Evolutionary conservation across 1,140 invertebrate genomes (phyloP).

Genomic region (Atta cephalotes): DNA sequence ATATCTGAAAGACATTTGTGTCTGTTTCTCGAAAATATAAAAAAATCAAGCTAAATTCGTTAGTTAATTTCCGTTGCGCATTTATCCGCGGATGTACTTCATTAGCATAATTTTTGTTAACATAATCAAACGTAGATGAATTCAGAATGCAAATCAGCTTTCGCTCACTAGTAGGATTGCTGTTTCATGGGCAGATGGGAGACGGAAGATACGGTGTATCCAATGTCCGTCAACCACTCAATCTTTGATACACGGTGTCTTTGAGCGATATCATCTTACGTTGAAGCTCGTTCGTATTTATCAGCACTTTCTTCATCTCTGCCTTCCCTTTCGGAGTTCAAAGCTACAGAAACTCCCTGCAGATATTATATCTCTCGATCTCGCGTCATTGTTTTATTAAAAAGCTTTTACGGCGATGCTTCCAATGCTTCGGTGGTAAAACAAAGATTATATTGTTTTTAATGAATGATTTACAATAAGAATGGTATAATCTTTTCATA

Average conservation of each 20-base stretch:
- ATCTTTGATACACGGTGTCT: slow-evolving; percentile 51
- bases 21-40: neutral
- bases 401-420: neutral
- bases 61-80: slow-evolving; percentile 9
- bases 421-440: neutral
- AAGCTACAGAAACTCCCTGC: slow-evolving; percentile 32
- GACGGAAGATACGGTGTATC: slow-evolving; percentile 52
- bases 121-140: slow-evolving; percentile 28
- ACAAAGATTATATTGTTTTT: neutral
- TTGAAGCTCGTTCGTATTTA: slow-evolving; percentile 9
- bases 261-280: slow-evolving; percentile 59
- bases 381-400: neutral
- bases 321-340: neutral
- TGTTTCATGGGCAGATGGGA: slow-evolving; percentile 43
- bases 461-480: neutral
- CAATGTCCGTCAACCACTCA: slow-evolving; percentile 37
- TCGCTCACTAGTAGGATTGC: slow-evolving; percentile 7
- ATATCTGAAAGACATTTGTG: neutral
- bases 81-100: neutral
- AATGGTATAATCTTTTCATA: neutral
- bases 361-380: slow-evolving; percentile 26
- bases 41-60: neutral
- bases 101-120: slow-evolving; percentile 31
- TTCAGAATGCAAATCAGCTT: slow-evolving; percentile 40
- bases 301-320: slow-evolving; percentile 44